A percentile compares a stretch with the other conserved stretches of the same genome.
Evolutionary conservation across 2,888 invertebrate species (phyloP).

Genomic region (Pollenia griseotomentosa): DNA sequence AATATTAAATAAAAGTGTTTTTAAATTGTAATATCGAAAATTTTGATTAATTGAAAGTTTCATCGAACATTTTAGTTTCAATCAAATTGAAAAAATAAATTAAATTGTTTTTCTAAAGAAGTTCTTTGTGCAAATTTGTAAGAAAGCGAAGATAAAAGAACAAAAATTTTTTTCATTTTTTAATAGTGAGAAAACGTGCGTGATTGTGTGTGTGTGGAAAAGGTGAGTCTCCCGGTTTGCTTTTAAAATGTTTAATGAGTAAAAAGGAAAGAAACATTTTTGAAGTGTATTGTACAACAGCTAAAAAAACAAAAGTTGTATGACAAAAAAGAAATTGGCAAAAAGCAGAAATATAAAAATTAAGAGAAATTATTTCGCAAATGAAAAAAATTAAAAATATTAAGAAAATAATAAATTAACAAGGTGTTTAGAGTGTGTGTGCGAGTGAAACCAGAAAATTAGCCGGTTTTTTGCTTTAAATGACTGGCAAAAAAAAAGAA

Average conservation of each 20-base stretch:
- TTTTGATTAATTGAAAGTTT: slow-evolving; percentile 38
- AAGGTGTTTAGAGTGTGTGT: slow-evolving; percentile 1
- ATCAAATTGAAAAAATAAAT: slow-evolving; percentile 42
- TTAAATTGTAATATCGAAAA: slow-evolving; percentile 20
- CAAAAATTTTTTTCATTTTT: slow-evolving; percentile 43
- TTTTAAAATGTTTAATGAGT: slow-evolving; percentile 44
- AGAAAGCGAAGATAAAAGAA: slow-evolving; percentile 37
- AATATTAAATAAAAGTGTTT: slow-evolving; percentile 2
- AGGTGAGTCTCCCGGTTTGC: slow-evolving; percentile 72
- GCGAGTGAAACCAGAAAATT: slow-evolving; percentile 26
- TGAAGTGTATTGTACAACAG: slow-evolving; percentile 19
- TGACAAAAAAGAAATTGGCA: slow-evolving; percentile 55
- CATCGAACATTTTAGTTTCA: slow-evolving; percentile 51
- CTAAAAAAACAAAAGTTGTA: slow-evolving; percentile 19
- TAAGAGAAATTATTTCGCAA: slow-evolving; percentile 39
- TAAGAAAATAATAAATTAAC: neutral
- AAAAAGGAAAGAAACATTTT: slow-evolving; percentile 62
- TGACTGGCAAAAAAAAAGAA: slow-evolving; percentile 41
- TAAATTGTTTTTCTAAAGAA: slow-evolving; percentile 16
- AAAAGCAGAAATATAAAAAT: slow-evolving; percentile 54
- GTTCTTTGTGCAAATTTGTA: slow-evolving; percentile 21
- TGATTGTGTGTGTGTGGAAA: slow-evolving; percentile 57
- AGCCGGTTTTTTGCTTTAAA: slow-evolving; percentile 40
- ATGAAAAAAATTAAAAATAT: slow-evolving; percentile 32
- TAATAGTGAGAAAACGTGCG: slow-evolving; percentile 42